Evolutionary conservation across 2,113 vertebrate genomes (phyloP), one percentile per base, ranked within the genome.

Genomic region (Nesoenas mayeri): DNA sequence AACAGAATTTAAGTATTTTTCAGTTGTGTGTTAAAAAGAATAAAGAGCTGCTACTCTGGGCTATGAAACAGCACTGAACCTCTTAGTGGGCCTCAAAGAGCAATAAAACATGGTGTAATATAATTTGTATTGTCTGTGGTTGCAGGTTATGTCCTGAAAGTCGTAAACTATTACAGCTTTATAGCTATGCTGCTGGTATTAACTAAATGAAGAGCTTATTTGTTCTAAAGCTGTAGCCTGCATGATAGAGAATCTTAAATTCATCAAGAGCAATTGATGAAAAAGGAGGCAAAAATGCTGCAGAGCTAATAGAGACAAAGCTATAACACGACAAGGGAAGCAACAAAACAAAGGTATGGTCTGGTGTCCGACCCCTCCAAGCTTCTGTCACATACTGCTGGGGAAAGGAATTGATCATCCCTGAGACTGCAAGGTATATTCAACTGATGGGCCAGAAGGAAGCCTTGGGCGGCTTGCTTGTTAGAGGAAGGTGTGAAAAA

Each of bases 61-160:
- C 91, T 88, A 36, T 53, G 77, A 91, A 91, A 84, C 58, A 36
- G 74, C 65, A 51, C 72, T 60, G 92, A 95, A 91, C 69, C 70
- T 92, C 85, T 92, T 88, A 73, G 38, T 78, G 57, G 61, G 94
- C 95, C 93, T 96, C 92, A 72, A 90, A 94, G 15, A 83, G 90
- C 92, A 71, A 79, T 96, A 91, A 97, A 97, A 84, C 69, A 94
- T 83, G 36, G 75, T 69, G 94, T 88, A 91, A 92, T 97, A 95
- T 95, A 96, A 97, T 97, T 97, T 96, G 97, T 96, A 96, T 96
- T 97, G 97, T 97, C 97, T 98, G 95, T 95, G 95, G 96, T 93
- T 97, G 94, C 94, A 97, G 97, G 97, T 97, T 97, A 93, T 88
- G 96, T 97, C 96, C 96, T 95, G 96, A 88, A 97, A 97, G 97